Evolutionary conservation across 2,888 invertebrate genomes (phyloP).

Genomic region (Agonopterix alstromeriana): DNA sequence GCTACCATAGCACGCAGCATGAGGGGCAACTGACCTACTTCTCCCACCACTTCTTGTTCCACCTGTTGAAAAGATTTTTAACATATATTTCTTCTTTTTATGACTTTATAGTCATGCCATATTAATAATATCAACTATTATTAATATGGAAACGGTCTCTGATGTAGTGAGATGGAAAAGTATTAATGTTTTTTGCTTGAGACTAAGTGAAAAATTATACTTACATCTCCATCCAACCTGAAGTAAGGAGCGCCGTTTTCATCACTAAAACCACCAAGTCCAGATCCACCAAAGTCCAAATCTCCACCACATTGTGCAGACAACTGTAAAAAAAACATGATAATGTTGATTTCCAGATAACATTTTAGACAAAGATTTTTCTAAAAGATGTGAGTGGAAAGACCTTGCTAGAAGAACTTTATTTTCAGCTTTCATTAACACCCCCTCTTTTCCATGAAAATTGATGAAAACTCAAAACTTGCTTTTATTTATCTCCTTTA

Average conservation of each 20-base stretch:
- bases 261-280: slow-evolving; percentile 65
- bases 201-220: slow-evolving; percentile 5
- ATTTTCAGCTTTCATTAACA: too few species aligned
- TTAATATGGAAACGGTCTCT: too few species aligned
- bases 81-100: background rate
- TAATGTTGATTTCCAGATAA: too few species aligned
- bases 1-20: slow-evolving; percentile 90
- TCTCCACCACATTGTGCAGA: slow-evolving; percentile 71
- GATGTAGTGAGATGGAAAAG: too few species aligned
- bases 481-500: too few species aligned
- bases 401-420: too few species aligned
- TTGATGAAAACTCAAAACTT: too few species aligned
- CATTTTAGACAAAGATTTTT: too few species aligned
- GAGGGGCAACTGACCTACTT: slow-evolving; percentile 85
- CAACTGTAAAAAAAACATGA: slow-evolving; percentile 35
- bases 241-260: slow-evolving; percentile 68
- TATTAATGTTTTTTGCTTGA: background rate
- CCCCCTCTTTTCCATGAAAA: too few species aligned
- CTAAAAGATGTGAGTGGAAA: too few species aligned
- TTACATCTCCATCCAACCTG: slow-evolving; percentile 70
- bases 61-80: slow-evolving; percentile 30
- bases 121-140: too few species aligned
- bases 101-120: too few species aligned
- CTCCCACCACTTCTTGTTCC: slow-evolving; percentile 72
- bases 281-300: slow-evolving; percentile 63